Percentiles rank a stretch among this genome's conserved stretches.
Evolutionary conservation across 2,888 invertebrate species (phyloP).

Genomic region (Chorisops tibialis): DNA sequence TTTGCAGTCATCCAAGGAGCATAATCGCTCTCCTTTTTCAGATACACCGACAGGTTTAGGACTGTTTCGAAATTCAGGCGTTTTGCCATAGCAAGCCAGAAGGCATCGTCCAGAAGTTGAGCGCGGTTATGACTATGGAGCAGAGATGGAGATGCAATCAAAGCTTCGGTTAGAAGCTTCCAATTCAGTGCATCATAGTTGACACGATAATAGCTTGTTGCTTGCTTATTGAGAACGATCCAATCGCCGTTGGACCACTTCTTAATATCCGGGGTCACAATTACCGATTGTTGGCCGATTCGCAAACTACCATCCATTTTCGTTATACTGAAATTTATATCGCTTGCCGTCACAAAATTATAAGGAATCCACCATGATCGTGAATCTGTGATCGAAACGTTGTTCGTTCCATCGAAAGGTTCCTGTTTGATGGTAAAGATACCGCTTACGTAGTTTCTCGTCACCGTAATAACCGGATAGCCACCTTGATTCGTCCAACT

Average conservation of each 20-base stretch:
- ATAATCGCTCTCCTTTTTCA: conserved; percentile 45
- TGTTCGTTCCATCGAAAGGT: conserved; percentile 4
- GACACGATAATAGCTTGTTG: conserved; percentile 57
- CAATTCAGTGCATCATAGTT: conserved; percentile 65
- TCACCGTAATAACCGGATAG: conserved; percentile 58
- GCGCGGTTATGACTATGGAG: conserved; percentile 72
- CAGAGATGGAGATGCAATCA: conserved; percentile 38
- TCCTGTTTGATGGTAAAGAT: conserved; percentile 57
- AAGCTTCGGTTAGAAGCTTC: conserved; percentile 56
- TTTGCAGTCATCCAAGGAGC: conserved; percentile 46
- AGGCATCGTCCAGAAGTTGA: conserved; percentile 77
- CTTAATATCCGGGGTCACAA: neutral
- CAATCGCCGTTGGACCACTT: conserved; percentile 42
- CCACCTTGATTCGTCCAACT: conserved; percentile 62
- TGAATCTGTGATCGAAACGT: too few species aligned
- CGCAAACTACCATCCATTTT: conserved; percentile 9
- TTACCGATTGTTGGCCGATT: neutral
- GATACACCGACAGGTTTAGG: conserved; percentile 43
- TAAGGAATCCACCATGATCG: conserved; percentile 30
- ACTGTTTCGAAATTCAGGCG: conserved; percentile 40
- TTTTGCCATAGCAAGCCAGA: conserved; percentile 52
- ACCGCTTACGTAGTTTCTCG: conserved; percentile 52
- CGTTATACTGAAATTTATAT: conserved; percentile 15
- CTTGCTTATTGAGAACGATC: conserved; percentile 55
- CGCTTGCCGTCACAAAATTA: conserved; percentile 27